Base-by-base conservation (phyloP, 2,888 invertebrate genomes). In the Cactoblastis cactorum region DNA sequence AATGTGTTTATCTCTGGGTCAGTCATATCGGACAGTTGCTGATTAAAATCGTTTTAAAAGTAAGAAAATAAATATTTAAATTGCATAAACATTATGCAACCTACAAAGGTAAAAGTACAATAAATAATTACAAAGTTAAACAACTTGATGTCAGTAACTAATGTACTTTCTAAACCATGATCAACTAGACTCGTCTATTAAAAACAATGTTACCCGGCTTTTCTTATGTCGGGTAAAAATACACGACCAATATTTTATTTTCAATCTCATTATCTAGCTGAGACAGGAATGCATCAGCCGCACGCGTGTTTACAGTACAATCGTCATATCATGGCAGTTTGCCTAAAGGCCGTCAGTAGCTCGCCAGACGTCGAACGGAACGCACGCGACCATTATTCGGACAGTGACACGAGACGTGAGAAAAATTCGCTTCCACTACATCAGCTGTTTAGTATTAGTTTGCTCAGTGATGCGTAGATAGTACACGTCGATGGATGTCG, bases 381-480 rank as follows among this genome's bases (percentile, higher is more conserved):
- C 24, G 47, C 62, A 56, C 61, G 64, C 1, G 3, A 22, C 3
- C 22, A 22, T 6, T 4, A 6, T 28, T 28, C 38, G 50, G 9
- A n/a, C 17, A 50, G 22, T 28, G 28, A 45, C 63, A 62, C 18
- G 18, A 19, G 9, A 28, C 28, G 28, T n/a, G 24, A 14, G 22
- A n/a, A 22, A 61, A 63, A 76, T 72, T 37, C 74, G 74, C 75
- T 72, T 74, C 74, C 74, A 71, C 67, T 59, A 61, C 52, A 46
- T 53, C 18, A 34, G 54, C 56, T 54, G 56, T 19, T 41, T 33
- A 48, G 53, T 33, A 15, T 14, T 35, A 43, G 55, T 65, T 75
- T 19, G 43, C 56, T 67, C 78, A 88, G 88, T 87, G 74, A 88
- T 90, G 89, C 69, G 65, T 67, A 65, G 80, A 70, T 85, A 83